Evolutionary conservation across 2,888 invertebrate genomes (phyloP), one percentile per base, ranked within the genome.

Genomic region (Campopleginae sp.): DNA sequence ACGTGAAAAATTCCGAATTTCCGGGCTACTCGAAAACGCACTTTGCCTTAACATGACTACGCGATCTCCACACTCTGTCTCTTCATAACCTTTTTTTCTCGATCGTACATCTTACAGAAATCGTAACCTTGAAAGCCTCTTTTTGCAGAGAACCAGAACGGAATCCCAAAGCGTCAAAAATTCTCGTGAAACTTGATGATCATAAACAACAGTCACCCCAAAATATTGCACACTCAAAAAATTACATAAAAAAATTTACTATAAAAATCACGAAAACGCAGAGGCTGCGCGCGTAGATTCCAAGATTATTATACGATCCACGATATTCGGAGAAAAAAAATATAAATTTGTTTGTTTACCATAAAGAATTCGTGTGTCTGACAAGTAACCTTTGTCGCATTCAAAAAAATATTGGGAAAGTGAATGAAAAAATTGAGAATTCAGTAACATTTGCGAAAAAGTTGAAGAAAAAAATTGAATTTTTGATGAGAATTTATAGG

Each of bases 1-100:
- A 27, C 17, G 54, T 17, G 27, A 44, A 70, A 61, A 33, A 31
- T 42, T 31, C 70, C 19, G 44, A 58, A 76, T 61, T 81, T 38
- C 10, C 66, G 61, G 19, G 46, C 68, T 82, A 82, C 78, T 78
- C 78, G 66, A 74, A 48, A 82, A 82, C 58, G 74, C 72, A 78
- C 78, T 82, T 82, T 72, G 58, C 66, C 71, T 65, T 23, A 58
- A 68, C 75, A 75, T 5, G 38, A 68, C 46, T 65, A 12, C 38
- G 17, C 23, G 54, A 66, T 68, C 54, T 68, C 54, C 46, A 46
- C 33, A 19, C n/a, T n/a, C 23, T 0, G n/a, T 27, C 58, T 27
- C 7, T 42, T 10, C 27, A 1, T 10, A 27, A n/a, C 17, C 4
- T 27, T 48, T 27, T 42, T 58, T 27, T 48, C 14, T 14, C 27